Evolutionary conservation across 2,797 vertebrate genomes (phyloP), one percentile per base, ranked within the genome.

Genomic region (Phrynocephalus guinanensis): DNA sequence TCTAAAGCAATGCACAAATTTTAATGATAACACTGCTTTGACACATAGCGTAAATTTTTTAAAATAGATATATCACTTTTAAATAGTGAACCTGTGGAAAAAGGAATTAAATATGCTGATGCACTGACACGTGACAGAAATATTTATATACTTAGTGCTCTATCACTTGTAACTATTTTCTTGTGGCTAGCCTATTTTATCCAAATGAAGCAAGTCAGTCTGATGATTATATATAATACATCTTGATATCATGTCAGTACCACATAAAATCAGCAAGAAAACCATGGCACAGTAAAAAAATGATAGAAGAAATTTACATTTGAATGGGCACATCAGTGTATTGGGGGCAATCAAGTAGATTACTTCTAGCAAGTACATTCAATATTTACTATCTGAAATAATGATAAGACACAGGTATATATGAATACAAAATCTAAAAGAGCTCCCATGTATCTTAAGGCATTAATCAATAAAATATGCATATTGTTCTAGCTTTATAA

Each of bases 391-490:
- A 81, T 82, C 56, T 38, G 84, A 91, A 60, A 11, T 85, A 92
- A 82, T 52, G 11, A 79, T 11, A 91, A 72, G 0, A 20, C 83
- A 9, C 28, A 84, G 81, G 0, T 44, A n/a, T 52, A 44, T 86
- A 88, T 86, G 33, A 86, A 91, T 88, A 82, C 72, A 50, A 66
- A 84, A 52, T 77, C 13, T 73, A 81, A 66, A 71, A 60, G 0
- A 0, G 52, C 75, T 16, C 9, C n/a, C 6, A 70, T 90, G 75
- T 15, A 85, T 38, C 87, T 89, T 72, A 33, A 91, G 90, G 85
- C 24, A 79, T 26, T 88, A 92, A 90, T 71, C 84, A 91, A 88
- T 22, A 90, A 22, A 79, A 5, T 63, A 75, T 70, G 28, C 24
- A 83, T 2, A 86, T 0, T 84, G 66, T 67, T 82, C 63, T 87